Evolutionary conservation across 2,797 vertebrate species (phyloP), one percentile per base, ranked within the genome.

Genomic region (Geotrypetes seraphini): DNA sequence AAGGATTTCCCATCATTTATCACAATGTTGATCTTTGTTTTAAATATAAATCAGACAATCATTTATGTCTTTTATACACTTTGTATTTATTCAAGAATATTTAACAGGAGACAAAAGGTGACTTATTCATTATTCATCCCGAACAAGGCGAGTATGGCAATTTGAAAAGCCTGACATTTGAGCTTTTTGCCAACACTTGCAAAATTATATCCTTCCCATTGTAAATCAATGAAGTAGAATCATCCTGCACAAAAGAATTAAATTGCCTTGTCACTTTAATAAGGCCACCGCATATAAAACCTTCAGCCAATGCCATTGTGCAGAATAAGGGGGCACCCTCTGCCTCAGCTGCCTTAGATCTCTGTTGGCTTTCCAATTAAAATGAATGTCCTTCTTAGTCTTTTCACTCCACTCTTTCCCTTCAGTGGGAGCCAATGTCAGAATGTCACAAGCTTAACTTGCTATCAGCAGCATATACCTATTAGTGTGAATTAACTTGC

Each of bases 111-210:
- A 93, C 91, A 95, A 96, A 87, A 92, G 90, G 90, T 78, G 85
- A 79, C 81, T 81, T 86, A 82, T 82, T 87, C 87, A 89, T 89
- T 87, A 89, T 88, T 85, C 87, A 90, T 82, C 81, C 77, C 50
- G 83, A 87, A 86, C 86, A 87, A 89, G 85, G 87, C 84, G 72
- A 87, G 66, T 73, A 78, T 85, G 81, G 84, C 81, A 77, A 82
- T 79, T 81, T 89, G 90, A 91, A 94, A 91, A 89, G 87, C 82
- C 79, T 89, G 88, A 95, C 90, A 91, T 91, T 91, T 90, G 88
- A 73, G 89, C 87, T 86, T 90, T 92, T 87, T 85, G 85, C 83
- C 83, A 84, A 79, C 86, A 84, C 80, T 78, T 77, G 81, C 84
- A 88, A 85, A 89, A 92, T 85, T 80, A 88, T 86, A 90, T 87